Evolutionary conservation across 2,888 invertebrate species (phyloP).

Genomic region (Andrena bucephala): DNA sequence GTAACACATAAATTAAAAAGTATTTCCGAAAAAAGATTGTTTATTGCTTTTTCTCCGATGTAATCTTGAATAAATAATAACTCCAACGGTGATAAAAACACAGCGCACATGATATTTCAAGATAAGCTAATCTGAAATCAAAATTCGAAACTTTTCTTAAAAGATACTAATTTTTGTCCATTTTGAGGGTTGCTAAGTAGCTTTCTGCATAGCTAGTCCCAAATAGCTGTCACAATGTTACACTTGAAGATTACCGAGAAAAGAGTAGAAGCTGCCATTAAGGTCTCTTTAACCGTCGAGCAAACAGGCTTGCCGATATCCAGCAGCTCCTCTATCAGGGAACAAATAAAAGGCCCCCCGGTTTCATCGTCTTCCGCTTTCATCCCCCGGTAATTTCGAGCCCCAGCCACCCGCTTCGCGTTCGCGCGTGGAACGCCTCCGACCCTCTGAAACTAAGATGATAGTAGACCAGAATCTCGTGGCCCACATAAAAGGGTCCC

Average conservation of each 20-base stretch:
- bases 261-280: neutral
- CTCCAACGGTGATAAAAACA: no score
- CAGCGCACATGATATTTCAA: no score
- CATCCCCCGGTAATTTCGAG: slow-evolving; percentile 37
- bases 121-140: no score
- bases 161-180: no score
- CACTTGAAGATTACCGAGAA: neutral
- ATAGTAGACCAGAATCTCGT: slow-evolving; percentile 39
- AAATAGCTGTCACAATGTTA: neutral
- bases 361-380: slow-evolving; percentile 33
- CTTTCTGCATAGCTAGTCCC: no score
- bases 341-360: slow-evolving; percentile 56
- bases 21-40: no score
- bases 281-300: neutral
- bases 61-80: no score
- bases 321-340: slow-evolving; percentile 21
- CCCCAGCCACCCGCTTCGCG: slow-evolving; percentile 6
- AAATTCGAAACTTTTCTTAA: no score
- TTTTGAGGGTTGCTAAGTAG: no score
- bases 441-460: slow-evolving; percentile 25
- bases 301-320: slow-evolving; percentile 14
- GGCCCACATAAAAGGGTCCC: slow-evolving; percentile 63
- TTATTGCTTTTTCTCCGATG: no score
- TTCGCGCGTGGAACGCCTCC: slow-evolving; percentile 18
- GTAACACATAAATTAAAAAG: no score